A percentile compares a stretch with the other conserved stretches of the same genome.
Evolutionary conservation across 2,113 vertebrate genomes (phyloP).

Genomic region (Tiliqua scincoides): DNA sequence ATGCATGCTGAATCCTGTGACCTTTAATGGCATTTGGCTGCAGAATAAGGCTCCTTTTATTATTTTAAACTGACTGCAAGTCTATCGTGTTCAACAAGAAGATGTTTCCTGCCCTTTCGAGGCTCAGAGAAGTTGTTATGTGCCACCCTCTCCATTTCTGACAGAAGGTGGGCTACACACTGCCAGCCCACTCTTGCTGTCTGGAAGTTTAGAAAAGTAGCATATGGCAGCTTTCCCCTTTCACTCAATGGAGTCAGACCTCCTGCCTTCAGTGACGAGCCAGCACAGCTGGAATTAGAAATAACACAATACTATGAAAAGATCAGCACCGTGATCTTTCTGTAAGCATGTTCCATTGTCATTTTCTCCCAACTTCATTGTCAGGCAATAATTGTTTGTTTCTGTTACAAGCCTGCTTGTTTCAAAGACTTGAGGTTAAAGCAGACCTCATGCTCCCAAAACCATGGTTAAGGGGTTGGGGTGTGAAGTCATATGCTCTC

Average conservation of each 20-base stretch:
- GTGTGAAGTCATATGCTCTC: neutral
- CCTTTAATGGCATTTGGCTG: conserved; percentile 23
- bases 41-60: conserved; percentile 6
- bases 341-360: neutral
- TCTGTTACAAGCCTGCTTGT: neutral
- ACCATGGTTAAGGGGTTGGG: neutral
- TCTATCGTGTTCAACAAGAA: neutral
- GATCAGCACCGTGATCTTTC: neutral
- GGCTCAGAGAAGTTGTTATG: neutral
- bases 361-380: neutral
- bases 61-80: neutral
- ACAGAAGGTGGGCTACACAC: neutral
- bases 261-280: neutral
- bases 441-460: neutral
- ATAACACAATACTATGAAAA: neutral
- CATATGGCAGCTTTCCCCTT: neutral
- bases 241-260: neutral
- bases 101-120: conserved; percentile 7
- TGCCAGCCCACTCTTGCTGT: neutral
- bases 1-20: neutral
- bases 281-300: neutral
- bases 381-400: neutral
- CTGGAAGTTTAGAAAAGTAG: neutral
- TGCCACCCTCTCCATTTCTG: neutral
- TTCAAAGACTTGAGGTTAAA: neutral